These are phyloP conservation scores for Schizothorax lantsangensis DNA, from an alignment of 2,797 vertebrate genomes.

Conservation along the genomic window DNA sequence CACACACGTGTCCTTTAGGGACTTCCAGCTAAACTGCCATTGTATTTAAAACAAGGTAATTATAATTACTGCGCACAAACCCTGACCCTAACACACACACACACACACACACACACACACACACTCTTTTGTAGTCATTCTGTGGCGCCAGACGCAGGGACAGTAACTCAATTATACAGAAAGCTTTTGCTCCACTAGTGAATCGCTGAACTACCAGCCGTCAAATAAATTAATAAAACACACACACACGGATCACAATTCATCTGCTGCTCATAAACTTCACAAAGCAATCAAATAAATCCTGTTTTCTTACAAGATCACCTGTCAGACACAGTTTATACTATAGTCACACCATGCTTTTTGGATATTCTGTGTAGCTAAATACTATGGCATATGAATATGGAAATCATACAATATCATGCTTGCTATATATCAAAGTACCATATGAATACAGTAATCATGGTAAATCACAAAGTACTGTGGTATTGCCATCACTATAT, in stretches of 20 bases:
- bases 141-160: constrained; percentile 37
- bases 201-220: constrained; percentile 22
- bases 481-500: neutral
- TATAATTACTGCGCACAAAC: neutral
- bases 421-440: too few species aligned
- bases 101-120: constrained; percentile 25
- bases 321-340: neutral
- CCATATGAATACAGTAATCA: neutral
- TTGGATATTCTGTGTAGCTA: neutral
- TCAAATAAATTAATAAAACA: constrained; percentile 37
- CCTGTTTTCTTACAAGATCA: neutral
- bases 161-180: constrained; percentile 50
- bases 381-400: neutral
- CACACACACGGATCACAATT: constrained; percentile 4
- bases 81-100: constrained; percentile 1
- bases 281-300: neutral
- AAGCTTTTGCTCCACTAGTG: constrained; percentile 31
- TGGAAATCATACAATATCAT: neutral
- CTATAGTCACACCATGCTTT: neutral
- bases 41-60: constrained; percentile 30
- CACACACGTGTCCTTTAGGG: neutral
- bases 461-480: neutral
- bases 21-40: constrained; percentile 1
- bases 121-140: neutral
- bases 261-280: constrained; percentile 3